Percentiles rank a stretch among this genome's conserved stretches.
Conservation (phyloP, 2,797 vertebrate genomes). For the Erpetoichthys calabaricus region DNA sequence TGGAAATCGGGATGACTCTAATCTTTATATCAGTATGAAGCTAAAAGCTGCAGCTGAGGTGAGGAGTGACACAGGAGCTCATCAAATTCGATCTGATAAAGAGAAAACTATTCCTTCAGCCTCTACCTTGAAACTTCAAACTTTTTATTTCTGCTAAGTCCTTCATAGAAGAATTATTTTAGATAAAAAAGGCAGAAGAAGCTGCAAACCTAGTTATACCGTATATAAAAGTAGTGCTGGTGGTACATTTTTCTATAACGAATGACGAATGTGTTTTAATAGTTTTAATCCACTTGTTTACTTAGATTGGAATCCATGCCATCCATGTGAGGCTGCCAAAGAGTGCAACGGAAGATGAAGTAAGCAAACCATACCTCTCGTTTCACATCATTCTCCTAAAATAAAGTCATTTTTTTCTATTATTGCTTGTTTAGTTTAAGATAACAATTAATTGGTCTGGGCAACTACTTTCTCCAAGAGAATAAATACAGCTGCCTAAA, state of each 20-base stretch:
- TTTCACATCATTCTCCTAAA: neutral
- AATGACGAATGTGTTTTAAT: neutral
- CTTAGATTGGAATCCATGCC: conserved; percentile 85
- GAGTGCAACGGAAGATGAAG: conserved; percentile 77
- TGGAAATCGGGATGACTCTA: conserved; percentile 88
- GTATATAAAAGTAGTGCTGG: no score
- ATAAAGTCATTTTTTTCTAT: neutral
- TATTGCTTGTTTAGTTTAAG: conserved; percentile 8
- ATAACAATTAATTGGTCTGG: no score
- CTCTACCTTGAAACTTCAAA: no score
- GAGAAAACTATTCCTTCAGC: no score
- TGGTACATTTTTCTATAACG: no score
- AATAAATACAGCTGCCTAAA: no score
- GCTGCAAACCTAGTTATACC: no score
- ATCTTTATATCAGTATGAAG: conserved; percentile 94
- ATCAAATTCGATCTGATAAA: no score
- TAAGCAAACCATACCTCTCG: conserved; percentile 29
- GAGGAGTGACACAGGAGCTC: conserved; percentile 17
- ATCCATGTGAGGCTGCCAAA: conserved; percentile 75
- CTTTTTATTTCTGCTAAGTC: no score
- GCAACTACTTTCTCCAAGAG: no score
- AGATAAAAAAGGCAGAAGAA: no score
- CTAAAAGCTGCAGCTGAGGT: conserved; percentile 91
- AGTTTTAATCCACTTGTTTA: conserved; percentile 17
- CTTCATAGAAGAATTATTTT: no score